Evolutionary conservation across 92 coral and sea anemone species (phyloP).

Genomic region (Epizoanthus illoricatus): DNA sequence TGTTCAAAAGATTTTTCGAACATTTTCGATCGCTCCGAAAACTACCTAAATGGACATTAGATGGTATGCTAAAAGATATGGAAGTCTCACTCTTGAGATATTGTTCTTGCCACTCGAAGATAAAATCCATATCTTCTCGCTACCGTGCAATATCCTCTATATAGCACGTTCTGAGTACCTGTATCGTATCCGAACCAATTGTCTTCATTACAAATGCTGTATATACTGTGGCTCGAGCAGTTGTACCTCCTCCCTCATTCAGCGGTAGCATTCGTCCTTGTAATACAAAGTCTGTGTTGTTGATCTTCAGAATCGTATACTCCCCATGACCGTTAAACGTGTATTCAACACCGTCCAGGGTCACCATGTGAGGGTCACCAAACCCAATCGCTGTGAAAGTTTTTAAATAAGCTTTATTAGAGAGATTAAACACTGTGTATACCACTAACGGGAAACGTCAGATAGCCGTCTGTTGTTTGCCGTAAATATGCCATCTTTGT

Average conservation of each 20-base stretch:
- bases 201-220: constrained; percentile 68
- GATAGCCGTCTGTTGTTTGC: no score
- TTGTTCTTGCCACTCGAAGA: no score
- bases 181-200: constrained; percentile 61
- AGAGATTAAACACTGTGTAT: no score
- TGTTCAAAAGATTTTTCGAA: no score
- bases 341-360: constrained; percentile 79
- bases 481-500: no score
- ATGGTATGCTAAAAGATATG: no score
- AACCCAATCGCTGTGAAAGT: constrained; percentile 59
- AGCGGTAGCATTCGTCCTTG: constrained; percentile 88
- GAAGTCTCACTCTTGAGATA: no score
- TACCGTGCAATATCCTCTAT: no score
- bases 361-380: constrained; percentile 94
- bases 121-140: no score
- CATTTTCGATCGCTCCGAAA: no score
- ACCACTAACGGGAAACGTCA: no score
- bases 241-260: constrained; percentile 10
- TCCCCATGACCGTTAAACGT: constrained; percentile 89
- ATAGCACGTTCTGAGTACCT: constrained; percentile 45
- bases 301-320: constrained; percentile 59
- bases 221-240: constrained; percentile 65
- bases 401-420: neutral
- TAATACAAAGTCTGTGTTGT: constrained; percentile 54
- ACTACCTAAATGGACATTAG: no score